These are phyloP conservation scores for Lasioglossum oenotherae DNA, from an alignment of 2,888 invertebrate genomes.

Conservation along the genomic window DNA sequence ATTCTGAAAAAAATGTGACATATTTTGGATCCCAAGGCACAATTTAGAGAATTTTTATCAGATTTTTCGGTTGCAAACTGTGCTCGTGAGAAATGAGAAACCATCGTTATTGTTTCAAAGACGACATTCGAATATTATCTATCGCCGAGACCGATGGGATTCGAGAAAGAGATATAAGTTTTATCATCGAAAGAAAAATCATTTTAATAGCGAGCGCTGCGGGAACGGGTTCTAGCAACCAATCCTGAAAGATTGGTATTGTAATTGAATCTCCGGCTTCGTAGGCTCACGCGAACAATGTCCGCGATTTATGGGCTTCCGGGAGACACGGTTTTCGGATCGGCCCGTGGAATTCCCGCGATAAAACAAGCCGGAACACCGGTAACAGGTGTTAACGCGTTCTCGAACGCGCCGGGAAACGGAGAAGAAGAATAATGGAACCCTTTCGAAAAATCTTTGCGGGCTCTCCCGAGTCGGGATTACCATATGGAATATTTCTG, in stretches of 20 bases:
- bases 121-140: no score
- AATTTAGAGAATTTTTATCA: no score
- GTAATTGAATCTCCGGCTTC: constrained; percentile 67
- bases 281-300: constrained; percentile 60
- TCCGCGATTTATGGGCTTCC: constrained; percentile 70
- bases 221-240: constrained; percentile 18
- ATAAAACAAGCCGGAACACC: constrained; percentile 50
- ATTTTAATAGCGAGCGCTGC: constrained; percentile 34
- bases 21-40: no score
- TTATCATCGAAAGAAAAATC: not conserved
- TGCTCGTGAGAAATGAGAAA: no score
- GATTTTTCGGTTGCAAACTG: no score
- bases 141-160: not conserved
- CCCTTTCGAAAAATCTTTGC: constrained; percentile 29
- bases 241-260: constrained; percentile 64
- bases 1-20: no score
- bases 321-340: constrained; percentile 31
- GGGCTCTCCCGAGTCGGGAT: constrained; percentile 1
- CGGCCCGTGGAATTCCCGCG: constrained; percentile 51
- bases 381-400: constrained; percentile 59
- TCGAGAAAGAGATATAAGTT: not conserved
- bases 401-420: constrained; percentile 33
- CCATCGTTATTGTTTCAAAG: not conserved
- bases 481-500: constrained; percentile 26
- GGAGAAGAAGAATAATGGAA: constrained; percentile 34